Conservation (phyloP, 2,797 vertebrate species). For the Orestias chungarensis region DNA sequence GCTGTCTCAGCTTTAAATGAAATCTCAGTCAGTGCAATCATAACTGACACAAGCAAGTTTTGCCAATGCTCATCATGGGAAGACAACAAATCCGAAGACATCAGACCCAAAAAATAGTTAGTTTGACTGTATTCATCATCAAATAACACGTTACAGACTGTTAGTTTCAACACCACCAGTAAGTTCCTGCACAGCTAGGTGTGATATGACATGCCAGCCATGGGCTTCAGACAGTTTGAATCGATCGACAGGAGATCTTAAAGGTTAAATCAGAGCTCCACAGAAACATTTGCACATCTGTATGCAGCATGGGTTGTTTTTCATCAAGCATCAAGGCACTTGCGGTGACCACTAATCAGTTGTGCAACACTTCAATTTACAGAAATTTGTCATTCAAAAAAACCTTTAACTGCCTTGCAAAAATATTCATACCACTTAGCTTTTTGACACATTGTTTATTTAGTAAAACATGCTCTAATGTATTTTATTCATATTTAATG, state of each 20-base stretch:
- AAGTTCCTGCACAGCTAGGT: conserved; percentile 15
- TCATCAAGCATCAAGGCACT: background rate
- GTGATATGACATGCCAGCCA: conserved; percentile 19
- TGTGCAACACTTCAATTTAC: background rate
- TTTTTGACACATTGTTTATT: background rate
- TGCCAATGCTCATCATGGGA: background rate
- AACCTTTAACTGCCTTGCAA: background rate
- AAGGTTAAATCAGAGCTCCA: conserved; percentile 17
- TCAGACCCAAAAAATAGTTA: background rate
- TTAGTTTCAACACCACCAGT: background rate
- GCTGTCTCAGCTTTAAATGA: conserved; percentile 8
- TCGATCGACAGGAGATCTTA: conserved; percentile 24
- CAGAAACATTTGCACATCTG: conserved; percentile 20
- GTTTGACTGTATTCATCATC: conserved; percentile 6
- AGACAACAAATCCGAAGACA: background rate
- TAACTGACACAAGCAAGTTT: conserved; percentile 1
- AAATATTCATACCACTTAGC: background rate
- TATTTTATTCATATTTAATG: background rate
- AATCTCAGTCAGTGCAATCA: background rate
- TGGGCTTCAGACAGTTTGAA: conserved; percentile 19
- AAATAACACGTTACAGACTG: conserved; percentile 4
- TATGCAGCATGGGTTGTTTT: conserved; percentile 2
- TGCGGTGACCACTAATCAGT: conserved; percentile 11
- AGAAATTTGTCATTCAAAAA: background rate
- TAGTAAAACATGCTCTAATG: background rate